phyloP scores from a whole-genome alignment of 2,888 invertebrate species.

The Clitarchus hookeri region DNA sequence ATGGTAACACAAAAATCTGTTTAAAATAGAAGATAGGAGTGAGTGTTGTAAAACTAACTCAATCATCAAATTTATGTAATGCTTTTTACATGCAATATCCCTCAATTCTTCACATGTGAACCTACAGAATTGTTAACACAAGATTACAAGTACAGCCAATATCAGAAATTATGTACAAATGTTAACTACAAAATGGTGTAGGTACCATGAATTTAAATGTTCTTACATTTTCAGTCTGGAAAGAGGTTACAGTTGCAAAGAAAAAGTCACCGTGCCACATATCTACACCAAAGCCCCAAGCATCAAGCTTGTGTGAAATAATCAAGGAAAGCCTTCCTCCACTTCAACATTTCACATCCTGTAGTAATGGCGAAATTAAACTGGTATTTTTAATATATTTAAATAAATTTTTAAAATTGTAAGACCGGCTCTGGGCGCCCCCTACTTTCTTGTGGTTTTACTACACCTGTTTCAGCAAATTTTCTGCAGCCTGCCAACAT shows the following conservation, averaged over 20 bases:
- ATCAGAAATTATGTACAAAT: no score
- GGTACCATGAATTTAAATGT: no score
- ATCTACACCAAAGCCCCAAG: neutral
- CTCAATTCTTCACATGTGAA: no score
- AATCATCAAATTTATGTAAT: no score
- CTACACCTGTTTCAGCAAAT: constrained; percentile 14
- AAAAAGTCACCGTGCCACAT: neutral
- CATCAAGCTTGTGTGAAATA: neutral
- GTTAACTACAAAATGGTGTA: no score
- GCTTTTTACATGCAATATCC: no score
- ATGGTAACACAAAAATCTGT: no score
- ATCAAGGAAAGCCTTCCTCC: neutral
- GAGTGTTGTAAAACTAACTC: no score
- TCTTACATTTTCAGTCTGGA: no score
- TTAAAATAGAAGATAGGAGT: no score
- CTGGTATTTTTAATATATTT: neutral
- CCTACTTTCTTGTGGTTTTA: neutral
- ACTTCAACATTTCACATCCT: neutral
- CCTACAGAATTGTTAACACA: no score
- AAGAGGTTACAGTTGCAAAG: neutral
- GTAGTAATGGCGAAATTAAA: neutral
- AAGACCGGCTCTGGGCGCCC: neutral
- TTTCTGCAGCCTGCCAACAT: neutral
- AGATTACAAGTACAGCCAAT: no score
- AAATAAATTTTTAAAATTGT: neutral